phyloP scores from a whole-genome alignment of 2,113 vertebrate species.

The Lota lota region DNA sequence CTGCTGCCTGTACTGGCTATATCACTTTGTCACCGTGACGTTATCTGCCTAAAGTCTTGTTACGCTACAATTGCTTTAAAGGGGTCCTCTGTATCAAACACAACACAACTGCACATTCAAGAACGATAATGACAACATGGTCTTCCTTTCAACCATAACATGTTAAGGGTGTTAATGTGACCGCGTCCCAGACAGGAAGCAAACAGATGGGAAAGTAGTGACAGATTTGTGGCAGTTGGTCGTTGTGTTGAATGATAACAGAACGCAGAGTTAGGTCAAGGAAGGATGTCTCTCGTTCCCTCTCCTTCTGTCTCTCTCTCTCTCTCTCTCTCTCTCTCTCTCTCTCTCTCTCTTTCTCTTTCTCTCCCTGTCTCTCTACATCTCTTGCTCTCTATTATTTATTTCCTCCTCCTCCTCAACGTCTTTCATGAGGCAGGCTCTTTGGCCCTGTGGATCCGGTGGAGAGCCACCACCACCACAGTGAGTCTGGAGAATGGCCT shows the following conservation, averaged over 20 bases:
- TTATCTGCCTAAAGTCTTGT: too few species aligned
- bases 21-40: too few species aligned
- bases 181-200: constrained; percentile 48
- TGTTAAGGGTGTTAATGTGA: constrained; percentile 36
- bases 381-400: background rate
- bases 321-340: too few species aligned
- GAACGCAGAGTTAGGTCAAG: constrained; percentile 12
- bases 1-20: too few species aligned
- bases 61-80: too few species aligned
- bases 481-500: constrained; percentile 54
- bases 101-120: too few species aligned
- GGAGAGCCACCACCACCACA: constrained; percentile 21
- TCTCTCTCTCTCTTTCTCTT: background rate
- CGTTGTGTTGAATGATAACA: constrained; percentile 7
- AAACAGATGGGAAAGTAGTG: background rate
- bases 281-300: constrained; percentile 29
- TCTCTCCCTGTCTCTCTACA: constrained; percentile 24
- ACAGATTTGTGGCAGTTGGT: constrained; percentile 17
- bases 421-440: constrained; percentile 32
- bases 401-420: constrained; percentile 6
- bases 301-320: too few species aligned
- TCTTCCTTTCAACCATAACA: too few species aligned
- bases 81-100: too few species aligned
- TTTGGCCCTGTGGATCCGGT: constrained; percentile 48
- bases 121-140: too few species aligned